Evolutionary conservation across 2,113 vertebrate species (phyloP).

Genomic region (Oxyruncus cristatus): DNA sequence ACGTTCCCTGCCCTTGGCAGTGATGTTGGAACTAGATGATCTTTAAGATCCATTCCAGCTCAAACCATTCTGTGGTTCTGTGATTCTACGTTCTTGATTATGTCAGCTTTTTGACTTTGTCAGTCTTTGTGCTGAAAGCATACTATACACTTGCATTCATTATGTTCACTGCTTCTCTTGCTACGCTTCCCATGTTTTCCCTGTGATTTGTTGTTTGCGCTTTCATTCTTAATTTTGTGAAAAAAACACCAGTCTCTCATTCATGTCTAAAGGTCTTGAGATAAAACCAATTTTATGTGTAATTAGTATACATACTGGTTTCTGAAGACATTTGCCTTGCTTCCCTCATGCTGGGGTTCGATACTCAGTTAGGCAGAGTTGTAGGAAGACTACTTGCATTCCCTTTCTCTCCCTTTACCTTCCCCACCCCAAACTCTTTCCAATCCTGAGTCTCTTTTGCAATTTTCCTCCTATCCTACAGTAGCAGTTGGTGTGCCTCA

Average conservation of each 20-base stretch:
- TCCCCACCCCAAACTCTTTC: neutral
- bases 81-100: neutral
- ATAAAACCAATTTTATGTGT: neutral
- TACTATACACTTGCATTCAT: rapidly evolving
- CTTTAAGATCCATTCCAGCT: neutral
- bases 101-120: neutral
- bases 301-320: neutral
- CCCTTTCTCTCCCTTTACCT: neutral
- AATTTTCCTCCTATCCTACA: neutral
- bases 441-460: neutral
- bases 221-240: neutral
- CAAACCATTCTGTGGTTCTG: neutral
- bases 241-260: neutral
- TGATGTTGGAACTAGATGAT: neutral
- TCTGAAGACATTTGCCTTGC: neutral
- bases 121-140: neutral
- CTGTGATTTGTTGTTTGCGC: neutral
- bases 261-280: neutral
- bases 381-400: neutral
- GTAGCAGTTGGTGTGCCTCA: neutral
- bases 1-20: neutral
- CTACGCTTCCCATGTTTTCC: neutral
- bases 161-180: neutral
- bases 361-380: neutral
- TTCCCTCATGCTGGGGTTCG: neutral